Conservation (phyloP, 2,113 vertebrate species). For the Leptocoma aspasia region DNA sequence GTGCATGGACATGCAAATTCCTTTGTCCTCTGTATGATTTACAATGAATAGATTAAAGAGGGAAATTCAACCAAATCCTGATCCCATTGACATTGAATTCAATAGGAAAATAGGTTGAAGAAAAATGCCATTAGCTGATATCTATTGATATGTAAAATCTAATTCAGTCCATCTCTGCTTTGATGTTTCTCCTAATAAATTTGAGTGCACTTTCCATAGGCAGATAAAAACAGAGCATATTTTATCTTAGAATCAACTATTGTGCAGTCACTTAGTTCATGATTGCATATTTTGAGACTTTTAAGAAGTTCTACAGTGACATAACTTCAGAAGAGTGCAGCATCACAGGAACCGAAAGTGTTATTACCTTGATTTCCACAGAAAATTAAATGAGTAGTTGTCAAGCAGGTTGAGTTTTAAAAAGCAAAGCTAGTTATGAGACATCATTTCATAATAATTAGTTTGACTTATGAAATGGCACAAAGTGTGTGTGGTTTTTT, state of each 20-base stretch:
- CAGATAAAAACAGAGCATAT: conserved; percentile 50
- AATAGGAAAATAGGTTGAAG: conserved; percentile 21
- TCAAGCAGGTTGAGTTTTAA: conserved; percentile 3
- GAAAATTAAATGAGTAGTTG: not conserved
- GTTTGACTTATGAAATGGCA: not conserved
- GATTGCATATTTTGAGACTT: not conserved
- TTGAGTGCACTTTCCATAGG: conserved; percentile 5
- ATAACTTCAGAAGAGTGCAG: not conserved
- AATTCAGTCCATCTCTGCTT: conserved; percentile 58
- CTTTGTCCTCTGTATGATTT: conserved; percentile 16
- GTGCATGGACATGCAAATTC: conserved; percentile 36
- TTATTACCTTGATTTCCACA: not conserved
- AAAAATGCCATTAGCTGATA: conserved; percentile 41
- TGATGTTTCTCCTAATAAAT: conserved; percentile 53
- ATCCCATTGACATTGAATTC: conserved; percentile 38
- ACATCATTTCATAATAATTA: conserved; percentile 33
- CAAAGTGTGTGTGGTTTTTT: not conserved
- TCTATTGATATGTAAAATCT: conserved; percentile 56
- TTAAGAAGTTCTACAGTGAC: not conserved
- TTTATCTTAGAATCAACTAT: not conserved
- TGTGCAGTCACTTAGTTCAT: conserved; percentile 23
- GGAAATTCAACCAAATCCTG: conserved; percentile 26
- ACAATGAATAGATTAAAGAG: conserved; percentile 24
- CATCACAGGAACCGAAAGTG: not conserved
- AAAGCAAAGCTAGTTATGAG: conserved; percentile 9